phyloP scores from a whole-genome alignment of 1,140 invertebrate species.

The Chymomyza costata region DNA sequence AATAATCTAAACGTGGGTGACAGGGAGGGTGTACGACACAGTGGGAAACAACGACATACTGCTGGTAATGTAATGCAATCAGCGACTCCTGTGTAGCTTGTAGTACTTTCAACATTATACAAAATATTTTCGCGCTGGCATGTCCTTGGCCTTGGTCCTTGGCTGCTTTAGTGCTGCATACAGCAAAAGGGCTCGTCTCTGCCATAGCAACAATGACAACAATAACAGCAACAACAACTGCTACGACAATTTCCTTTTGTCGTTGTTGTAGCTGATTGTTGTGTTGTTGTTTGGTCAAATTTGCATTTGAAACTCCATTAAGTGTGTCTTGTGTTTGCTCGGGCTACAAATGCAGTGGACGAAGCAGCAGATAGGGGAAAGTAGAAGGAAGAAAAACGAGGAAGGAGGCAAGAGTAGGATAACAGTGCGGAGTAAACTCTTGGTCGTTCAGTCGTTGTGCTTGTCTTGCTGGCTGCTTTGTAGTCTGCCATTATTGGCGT shows the following conservation, averaged over 20 bases:
- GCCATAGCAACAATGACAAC: conserved; percentile 12
- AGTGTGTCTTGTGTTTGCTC: conserved; percentile 10
- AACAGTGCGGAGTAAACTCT: no score
- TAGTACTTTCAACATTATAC: conserved; percentile 4
- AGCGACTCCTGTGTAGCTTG: neutral
- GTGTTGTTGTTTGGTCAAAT: conserved; percentile 44
- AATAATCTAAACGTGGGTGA: conserved; percentile 16
- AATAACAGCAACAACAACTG: conserved; percentile 21
- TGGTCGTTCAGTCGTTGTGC: no score
- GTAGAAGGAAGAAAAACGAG: no score
- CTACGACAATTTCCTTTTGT: conserved; percentile 46
- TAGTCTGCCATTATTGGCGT: no score
- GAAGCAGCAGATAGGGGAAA: no score
- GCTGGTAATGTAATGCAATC: conserved; percentile 21
- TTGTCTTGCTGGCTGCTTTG: no score
- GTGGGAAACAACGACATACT: no score
- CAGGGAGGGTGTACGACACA: no score
- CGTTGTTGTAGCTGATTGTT: conserved; percentile 11
- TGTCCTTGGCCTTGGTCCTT: conserved; percentile 64
- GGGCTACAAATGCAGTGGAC: no score
- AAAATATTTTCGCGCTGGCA: conserved; percentile 41
- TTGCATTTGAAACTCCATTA: conserved; percentile 56
- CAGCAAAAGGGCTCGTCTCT: no score
- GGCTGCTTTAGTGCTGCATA: conserved; percentile 19
- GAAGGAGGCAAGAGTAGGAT: no score